Evolutionary conservation across 2,888 invertebrate genomes (phyloP), one percentile per base, ranked within the genome.

Genomic region (Onchidella celtica): DNA sequence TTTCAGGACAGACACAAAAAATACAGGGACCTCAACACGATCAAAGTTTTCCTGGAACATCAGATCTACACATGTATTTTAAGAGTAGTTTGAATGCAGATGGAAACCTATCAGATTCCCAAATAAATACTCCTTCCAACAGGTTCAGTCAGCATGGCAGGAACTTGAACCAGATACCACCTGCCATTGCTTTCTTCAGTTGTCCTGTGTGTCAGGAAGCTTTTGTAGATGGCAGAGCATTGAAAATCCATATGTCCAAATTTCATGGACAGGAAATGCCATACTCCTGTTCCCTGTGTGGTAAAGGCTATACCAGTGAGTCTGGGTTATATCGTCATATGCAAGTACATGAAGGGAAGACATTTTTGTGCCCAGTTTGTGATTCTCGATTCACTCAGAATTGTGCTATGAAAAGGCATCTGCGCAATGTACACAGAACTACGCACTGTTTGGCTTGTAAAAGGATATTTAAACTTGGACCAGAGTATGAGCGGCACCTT

Each of bases 311-410:
- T 65, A n/a, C 27, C 21, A 81, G 74, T 24, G 32, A 57, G 34
- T 70, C 81, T 24, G 75, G 75, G 40, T 65, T 81, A 0, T 66
- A 27, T 27, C 76, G 32, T 17, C 81, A 81, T 36, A 76, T 65
- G 32, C 74, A 69, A 47, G 81, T 76, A 47, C 81, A 81, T 76
- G 69, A 81, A 70, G 76, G 76, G 47, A 70, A 68, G 38, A 36
- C 55, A 34, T 69, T 59, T 55, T 27, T 76, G 17, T 81, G 81
- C 63, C 63, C 70, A n/a, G 27, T 81, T 1, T 81, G 81, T 70
- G 81, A 76, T 27, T 74, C 76, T 34, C 65, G 57, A 38, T 81
- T 81, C 34, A 70, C 74, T 34, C 81, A 81, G 63, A 72, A 68
- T 17, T 76, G 75, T n/a, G 76, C 74, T 2, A 68, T 76, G 55